phyloP scores from a whole-genome alignment of 2,888 invertebrate genomes.

The Eupithecia dodoneata region DNA sequence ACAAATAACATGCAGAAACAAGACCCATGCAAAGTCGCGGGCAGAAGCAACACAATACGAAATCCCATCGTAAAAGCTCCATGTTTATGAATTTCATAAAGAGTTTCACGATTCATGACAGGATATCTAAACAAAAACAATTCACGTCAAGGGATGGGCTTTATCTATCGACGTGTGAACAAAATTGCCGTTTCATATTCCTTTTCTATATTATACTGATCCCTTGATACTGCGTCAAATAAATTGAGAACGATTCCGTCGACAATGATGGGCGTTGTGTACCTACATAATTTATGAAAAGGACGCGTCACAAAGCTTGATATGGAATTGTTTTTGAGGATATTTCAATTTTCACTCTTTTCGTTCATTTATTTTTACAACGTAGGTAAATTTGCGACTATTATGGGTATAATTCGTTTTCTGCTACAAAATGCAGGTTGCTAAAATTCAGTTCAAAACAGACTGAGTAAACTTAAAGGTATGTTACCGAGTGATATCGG shows the following conservation, averaged over 20 bases:
- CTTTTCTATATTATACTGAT: conserved; percentile 52
- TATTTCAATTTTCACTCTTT: neutral
- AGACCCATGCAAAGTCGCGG: neutral
- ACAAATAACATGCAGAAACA: neutral
- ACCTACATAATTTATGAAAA: conserved; percentile 28
- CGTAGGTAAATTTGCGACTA: neutral
- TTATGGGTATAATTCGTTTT: neutral
- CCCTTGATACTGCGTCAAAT: conserved; percentile 44
- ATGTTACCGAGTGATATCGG: neutral
- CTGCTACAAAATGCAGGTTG: neutral
- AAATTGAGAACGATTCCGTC: conserved; percentile 54
- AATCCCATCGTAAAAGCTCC: conserved; percentile 4
- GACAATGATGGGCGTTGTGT: conserved; percentile 50
- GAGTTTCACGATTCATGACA: conserved; percentile 21
- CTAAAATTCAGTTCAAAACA: neutral
- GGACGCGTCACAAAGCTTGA: conserved; percentile 10
- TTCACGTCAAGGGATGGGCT: conserved; percentile 40
- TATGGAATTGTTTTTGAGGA: conserved; percentile 5
- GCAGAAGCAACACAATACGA: conserved; percentile 12
- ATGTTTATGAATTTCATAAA: conserved; percentile 18
- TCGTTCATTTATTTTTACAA: neutral
- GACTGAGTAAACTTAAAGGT: neutral
- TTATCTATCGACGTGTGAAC: conserved; percentile 46
- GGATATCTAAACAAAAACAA: conserved; percentile 38
- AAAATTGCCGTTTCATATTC: conserved; percentile 44